phyloP scores from a whole-genome alignment of 2,888 invertebrate species.

The Athalia cordata region DNA sequence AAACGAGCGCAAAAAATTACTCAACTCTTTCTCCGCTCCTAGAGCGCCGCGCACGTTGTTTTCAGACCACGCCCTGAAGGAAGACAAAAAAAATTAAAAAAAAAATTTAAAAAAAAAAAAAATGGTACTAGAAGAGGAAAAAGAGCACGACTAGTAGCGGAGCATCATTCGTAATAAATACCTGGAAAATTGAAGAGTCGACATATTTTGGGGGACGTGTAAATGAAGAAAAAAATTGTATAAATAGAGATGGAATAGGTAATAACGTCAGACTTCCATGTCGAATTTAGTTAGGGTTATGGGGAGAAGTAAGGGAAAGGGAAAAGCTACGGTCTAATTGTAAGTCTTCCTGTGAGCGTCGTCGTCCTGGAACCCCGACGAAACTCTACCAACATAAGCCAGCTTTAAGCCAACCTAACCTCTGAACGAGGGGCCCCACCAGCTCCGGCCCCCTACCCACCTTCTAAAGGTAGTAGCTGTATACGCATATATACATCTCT shows the following conservation, averaged over 20 bases:
- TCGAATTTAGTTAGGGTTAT: not conserved
- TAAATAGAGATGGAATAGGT: too few relatives aligned
- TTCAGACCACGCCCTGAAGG: constrained; percentile 17
- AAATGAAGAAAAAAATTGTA: too few relatives aligned
- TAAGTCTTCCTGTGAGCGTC: not conserved
- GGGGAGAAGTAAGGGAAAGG: not conserved
- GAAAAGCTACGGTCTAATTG: not conserved
- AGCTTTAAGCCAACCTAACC: constrained; percentile 23
- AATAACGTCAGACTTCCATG: too few relatives aligned
- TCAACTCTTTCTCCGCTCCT: constrained; percentile 20
- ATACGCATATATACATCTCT: not conserved
- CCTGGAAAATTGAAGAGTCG: too few relatives aligned
- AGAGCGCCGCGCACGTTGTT: constrained; percentile 2
- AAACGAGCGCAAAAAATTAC: constrained; percentile 34
- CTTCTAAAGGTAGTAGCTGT: not conserved
- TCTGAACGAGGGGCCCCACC: constrained; percentile 15
- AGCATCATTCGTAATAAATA: too few relatives aligned
- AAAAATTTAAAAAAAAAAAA: not conserved
- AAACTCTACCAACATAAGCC: not conserved
- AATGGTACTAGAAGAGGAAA: not conserved
- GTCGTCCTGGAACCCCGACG: not conserved
- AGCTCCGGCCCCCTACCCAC: constrained; percentile 3
- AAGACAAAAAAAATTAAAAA: not conserved
- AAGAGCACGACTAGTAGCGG: not conserved
- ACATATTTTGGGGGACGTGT: too few relatives aligned